Percentiles rank a stretch among this genome's conserved stretches.
These are phyloP conservation scores for Pseudochromis fuscus DNA, from an alignment of 2,797 vertebrate genomes.

Conservation along the genomic window DNA sequence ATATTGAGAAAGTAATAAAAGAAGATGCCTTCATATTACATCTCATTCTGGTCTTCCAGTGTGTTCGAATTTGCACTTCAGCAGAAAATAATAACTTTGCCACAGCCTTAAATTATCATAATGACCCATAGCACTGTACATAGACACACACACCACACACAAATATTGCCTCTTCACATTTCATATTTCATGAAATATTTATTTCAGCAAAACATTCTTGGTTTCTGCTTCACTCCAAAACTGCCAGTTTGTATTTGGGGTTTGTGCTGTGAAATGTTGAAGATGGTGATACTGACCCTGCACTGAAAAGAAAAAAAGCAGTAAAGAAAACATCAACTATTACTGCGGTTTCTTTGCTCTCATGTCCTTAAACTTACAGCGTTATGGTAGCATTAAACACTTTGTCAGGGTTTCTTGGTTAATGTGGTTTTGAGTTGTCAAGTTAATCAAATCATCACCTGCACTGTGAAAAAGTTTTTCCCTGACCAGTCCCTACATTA, in stretches of 20 bases:
- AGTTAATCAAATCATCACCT: conserved; percentile 52
- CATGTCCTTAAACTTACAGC: conserved; percentile 12
- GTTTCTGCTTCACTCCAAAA: conserved; percentile 65
- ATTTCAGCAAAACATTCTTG: conserved; percentile 65
- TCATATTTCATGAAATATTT: conserved; percentile 70
- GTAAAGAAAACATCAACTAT: conserved; percentile 42
- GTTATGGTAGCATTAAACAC: conserved; percentile 39
- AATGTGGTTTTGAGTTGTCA: conserved; percentile 41
- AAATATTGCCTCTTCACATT: conserved; percentile 58
- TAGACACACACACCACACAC: conserved; percentile 30
- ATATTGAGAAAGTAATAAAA: conserved; percentile 68
- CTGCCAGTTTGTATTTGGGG: conserved; percentile 71
- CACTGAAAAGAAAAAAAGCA: conserved; percentile 28
- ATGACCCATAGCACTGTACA: conserved; percentile 50
- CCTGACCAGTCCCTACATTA: conserved; percentile 9
- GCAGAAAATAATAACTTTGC: conserved; percentile 76
- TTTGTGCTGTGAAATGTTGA: conserved; percentile 57
- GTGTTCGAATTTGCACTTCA: conserved; percentile 73
- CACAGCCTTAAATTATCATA: conserved; percentile 70
- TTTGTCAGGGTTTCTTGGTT: conserved; percentile 47
- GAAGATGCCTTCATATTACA: conserved; percentile 57
- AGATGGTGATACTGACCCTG: conserved; percentile 55
- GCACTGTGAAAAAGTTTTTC: conserved; percentile 1
- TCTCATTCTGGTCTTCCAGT: conserved; percentile 49
- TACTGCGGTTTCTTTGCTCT: conserved; percentile 41